A percentile compares a stretch with the other conserved stretches of the same genome.
Conservation (phyloP, 2,888 invertebrate species). For the Muschampia staudingeri region DNA sequence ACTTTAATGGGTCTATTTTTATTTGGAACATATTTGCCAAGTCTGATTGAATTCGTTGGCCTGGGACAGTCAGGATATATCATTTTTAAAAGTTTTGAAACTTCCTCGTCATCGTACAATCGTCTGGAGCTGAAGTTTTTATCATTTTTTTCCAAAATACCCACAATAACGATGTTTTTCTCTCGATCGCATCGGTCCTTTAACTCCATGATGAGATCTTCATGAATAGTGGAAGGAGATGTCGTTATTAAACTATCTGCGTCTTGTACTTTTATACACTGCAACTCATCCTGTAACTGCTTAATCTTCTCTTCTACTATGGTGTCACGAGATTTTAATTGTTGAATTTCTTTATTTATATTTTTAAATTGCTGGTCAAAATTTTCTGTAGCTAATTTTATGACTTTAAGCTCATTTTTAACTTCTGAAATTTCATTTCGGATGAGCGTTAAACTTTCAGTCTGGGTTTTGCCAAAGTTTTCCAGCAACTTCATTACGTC, state of each 20-base stretch:
- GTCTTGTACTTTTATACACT: background rate
- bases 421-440: slow-evolving; percentile 48
- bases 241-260: slow-evolving; percentile 5
- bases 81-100: slow-evolving; percentile 15
- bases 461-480: slow-evolving; percentile 49
- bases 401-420: slow-evolving; percentile 43
- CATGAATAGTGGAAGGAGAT: slow-evolving; percentile 47
- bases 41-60: background rate
- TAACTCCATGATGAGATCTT: slow-evolving; percentile 65
- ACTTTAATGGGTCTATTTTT: slow-evolving; percentile 14
- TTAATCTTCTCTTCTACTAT: slow-evolving; percentile 30
- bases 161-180: slow-evolving; percentile 66
- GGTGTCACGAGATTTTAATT: slow-evolving; percentile 49
- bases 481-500: slow-evolving; percentile 52
- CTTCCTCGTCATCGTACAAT: slow-evolving; percentile 17
- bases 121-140: slow-evolving; percentile 51
- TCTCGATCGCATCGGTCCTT: slow-evolving; percentile 64
- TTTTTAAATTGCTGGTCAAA: slow-evolving; percentile 48
- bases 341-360: slow-evolving; percentile 49
- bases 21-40: slow-evolving; percentile 6
- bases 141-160: slow-evolving; percentile 35
- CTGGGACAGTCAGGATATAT: slow-evolving; percentile 9
- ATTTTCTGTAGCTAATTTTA: slow-evolving; percentile 44
- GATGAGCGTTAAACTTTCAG: slow-evolving; percentile 43
- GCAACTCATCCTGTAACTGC: background rate